Evolutionary conservation across 2,797 vertebrate genomes (phyloP), one percentile per base, ranked within the genome.

Genomic region (Salarias fasciatus): DNA sequence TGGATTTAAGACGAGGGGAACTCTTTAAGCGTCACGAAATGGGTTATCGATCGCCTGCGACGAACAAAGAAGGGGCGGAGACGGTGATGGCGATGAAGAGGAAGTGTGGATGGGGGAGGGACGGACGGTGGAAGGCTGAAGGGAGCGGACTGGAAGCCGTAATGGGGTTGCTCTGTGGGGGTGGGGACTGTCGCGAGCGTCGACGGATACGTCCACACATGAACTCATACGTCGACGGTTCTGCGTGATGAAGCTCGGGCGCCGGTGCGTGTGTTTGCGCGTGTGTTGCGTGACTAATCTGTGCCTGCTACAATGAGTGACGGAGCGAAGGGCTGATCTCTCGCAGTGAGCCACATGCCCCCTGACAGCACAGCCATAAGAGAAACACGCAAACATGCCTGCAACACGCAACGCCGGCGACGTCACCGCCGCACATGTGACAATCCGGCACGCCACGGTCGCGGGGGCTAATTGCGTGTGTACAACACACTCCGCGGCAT

Each of bases 361-460:
- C 63, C 82, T 69, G 84, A 86, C 85, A 82, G 80, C 78, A 77
- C 65, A 60, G 53, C 80, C 73, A 69, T 52, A 82, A 64, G 68
- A 86, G 79, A 64, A 85, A 84, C 86, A 88, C 62, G 75, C 83
- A 86, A 88, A 85, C 86, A 86, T 75, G 81, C 59, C 49, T 84
- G 41, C 51, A 44, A 86, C 86, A 85, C 78, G 80, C 86, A 80
- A 80, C 56, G 5, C 56, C 66, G 57, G 55, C 75, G 57, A 55
- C 75, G 33, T 84, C 79, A 72, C 40, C 64, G 11, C 14, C 46
- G 80, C 63, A 54, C 82, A 80, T 75, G 80, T 74, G 75, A 82
- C 58, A 45, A n/a, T 67, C 71, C 69, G 48, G 82, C 78, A 81
- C 63, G 67, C 78, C 80, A 86, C 61, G 30, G 18, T 58, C 36